Evolutionary conservation across 2,113 vertebrate genomes (phyloP), one percentile per base, ranked within the genome.

Genomic region (Trogon surrucura): DNA sequence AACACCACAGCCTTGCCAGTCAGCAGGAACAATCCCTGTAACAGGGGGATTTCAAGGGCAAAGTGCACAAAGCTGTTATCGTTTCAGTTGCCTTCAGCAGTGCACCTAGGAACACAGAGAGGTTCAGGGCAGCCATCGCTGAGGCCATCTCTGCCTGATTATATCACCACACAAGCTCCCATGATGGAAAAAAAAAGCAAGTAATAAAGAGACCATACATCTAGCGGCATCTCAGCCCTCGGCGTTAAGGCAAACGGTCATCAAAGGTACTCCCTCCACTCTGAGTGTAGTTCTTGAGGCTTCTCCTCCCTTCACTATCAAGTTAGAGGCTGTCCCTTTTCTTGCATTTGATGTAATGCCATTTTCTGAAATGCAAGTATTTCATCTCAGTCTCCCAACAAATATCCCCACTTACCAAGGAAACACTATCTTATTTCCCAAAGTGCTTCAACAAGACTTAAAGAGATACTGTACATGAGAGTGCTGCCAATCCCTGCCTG

Each of bases 381-480:
- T 64, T 82, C 11, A 48, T 26, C 47, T 45, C 47, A 11, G 20
- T 12, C 25, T 72, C 22, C 38, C 29, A 83, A 29, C 6, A 50
- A 71, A 51, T 32, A 73, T 17, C 16, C 15, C 12, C 16, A 15
- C 25, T 41, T 53, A 45, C 36, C 62, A 23, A 95, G 14, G 41
- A 75, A 86, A 65, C 5, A 77, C 32, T 13, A 9, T 7, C 27
- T 64, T 48, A 73, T 54, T 71, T 88, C 83, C 41, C 32, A 61
- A 41, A 53, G 19, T 15, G 32, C 12, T 69, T 6, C 47, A 77
- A 18, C n/a, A 80, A 34, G 22, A 6, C 30, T 53, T 67, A 23
- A 0, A 10, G 3, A 10, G n/a, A 34, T n/a, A 34, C 27, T 69
- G 14, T 16, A 41, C 4, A 4, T 19, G 13, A 62, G 23, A 72